Conservation (phyloP, 2,113 vertebrate genomes). For the Miniopterus natalensis region DNA sequence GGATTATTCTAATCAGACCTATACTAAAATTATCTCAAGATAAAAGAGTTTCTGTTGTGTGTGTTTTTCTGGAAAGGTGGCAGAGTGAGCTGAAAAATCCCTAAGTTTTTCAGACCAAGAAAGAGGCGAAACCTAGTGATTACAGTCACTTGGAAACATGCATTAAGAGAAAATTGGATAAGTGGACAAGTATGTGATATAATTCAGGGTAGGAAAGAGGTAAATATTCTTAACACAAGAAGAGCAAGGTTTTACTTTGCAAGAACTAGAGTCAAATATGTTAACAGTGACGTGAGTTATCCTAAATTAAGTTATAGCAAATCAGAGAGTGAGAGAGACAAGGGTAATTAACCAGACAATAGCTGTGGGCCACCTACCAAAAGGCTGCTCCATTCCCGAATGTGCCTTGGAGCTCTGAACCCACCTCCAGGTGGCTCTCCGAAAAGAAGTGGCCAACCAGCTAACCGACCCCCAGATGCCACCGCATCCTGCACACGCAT, state of each 20-base stretch:
- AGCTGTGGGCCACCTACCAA: neutral
- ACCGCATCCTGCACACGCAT: neutral
- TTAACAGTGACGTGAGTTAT: neutral
- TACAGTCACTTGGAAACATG: neutral
- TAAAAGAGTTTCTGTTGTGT: neutral
- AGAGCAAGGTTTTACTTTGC: neutral
- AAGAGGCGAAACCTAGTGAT: neutral
- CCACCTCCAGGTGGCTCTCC: neutral
- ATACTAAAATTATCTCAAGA: neutral
- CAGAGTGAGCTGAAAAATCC: neutral
- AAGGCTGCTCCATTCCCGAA: neutral
- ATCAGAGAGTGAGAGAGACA: neutral
- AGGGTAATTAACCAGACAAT: neutral
- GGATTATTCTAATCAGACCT: neutral
- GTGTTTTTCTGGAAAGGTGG: neutral
- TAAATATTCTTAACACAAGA: neutral
- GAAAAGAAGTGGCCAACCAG: neutral
- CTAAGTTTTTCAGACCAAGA: neutral
- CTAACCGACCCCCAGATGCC: neutral
- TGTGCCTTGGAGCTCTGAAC: neutral
- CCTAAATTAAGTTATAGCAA: neutral
- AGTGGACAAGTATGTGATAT: neutral
- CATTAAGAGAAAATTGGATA: neutral
- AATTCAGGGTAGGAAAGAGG: neutral
- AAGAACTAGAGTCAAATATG: neutral